phyloP scores from a whole-genome alignment of 2,888 invertebrate genomes.

The Xanthostigma xanthostigma region DNA sequence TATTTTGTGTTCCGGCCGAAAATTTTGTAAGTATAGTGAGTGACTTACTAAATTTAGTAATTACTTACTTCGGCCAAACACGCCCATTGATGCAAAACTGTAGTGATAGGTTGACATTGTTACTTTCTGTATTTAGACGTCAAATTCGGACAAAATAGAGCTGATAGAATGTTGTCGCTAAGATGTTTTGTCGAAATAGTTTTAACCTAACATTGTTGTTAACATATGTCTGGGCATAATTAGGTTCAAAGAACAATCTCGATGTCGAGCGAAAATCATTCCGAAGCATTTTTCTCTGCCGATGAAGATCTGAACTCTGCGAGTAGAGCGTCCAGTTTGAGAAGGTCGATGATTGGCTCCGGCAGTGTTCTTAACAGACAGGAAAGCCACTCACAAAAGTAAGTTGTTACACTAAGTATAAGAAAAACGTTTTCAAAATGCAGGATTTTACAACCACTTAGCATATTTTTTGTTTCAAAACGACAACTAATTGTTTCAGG shows the following conservation, averaged over 20 bases:
- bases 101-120: neutral
- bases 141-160: neutral
- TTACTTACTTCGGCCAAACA: too few relatives aligned
- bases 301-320: constrained; percentile 70
- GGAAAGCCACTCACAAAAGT: constrained; percentile 22
- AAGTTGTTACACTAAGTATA: constrained; percentile 14
- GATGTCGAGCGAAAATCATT: constrained; percentile 78
- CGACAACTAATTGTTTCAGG: too few relatives aligned
- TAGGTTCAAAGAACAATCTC: constrained; percentile 68
- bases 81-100: too few relatives aligned
- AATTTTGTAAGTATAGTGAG: too few relatives aligned
- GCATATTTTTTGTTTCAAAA: too few relatives aligned
- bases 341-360: constrained; percentile 49
- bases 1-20: too few relatives aligned
- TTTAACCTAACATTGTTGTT: neutral
- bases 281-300: constrained; percentile 85
- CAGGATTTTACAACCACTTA: too few relatives aligned
- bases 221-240: constrained; percentile 1
- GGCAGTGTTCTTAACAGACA: constrained; percentile 29
- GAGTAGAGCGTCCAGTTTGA: constrained; percentile 50
- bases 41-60: too few relatives aligned
- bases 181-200: neutral
- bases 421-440: constrained; percentile 22
- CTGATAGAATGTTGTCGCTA: neutral
- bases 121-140: too few relatives aligned